Conservation (phyloP, 2,113 vertebrate species). For the Microcebus murinus region DNA sequence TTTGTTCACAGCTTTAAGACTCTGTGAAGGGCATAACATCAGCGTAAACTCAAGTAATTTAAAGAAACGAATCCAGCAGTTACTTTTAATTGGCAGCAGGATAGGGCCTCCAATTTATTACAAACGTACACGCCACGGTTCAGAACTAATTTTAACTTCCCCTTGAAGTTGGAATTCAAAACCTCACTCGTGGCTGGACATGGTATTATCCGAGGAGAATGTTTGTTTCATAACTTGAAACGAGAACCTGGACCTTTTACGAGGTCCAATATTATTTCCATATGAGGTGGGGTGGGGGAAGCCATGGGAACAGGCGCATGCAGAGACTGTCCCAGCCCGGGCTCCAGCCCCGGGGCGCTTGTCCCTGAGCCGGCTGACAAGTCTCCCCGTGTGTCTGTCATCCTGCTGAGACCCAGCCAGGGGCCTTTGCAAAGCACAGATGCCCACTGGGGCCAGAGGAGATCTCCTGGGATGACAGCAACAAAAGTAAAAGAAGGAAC, state of each 20-base stretch:
- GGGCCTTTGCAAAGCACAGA: too few relatives aligned
- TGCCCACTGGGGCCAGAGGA: too few relatives aligned
- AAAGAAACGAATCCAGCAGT: neutral
- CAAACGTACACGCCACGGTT: neutral
- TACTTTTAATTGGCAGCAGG: constrained; percentile 55
- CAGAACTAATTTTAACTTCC: constrained; percentile 48
- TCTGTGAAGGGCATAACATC: neutral
- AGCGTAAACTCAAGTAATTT: neutral
- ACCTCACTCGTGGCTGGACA: neutral
- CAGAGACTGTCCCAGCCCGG: neutral
- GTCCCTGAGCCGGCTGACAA: neutral
- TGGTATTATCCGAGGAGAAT: constrained; percentile 46
- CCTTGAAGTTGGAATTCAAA: constrained; percentile 64
- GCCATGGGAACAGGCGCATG: neutral
- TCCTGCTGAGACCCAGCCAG: neutral
- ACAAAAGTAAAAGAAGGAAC: too few relatives aligned
- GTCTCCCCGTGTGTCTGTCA: too few relatives aligned
- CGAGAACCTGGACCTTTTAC: constrained; percentile 38
- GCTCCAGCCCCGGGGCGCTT: neutral
- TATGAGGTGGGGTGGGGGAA: neutral
- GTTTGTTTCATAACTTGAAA: constrained; percentile 63
- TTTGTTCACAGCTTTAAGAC: constrained; percentile 15
- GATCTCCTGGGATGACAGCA: too few relatives aligned
- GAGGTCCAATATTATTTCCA: constrained; percentile 40
- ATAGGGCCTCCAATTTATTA: neutral